These are phyloP conservation scores for Tolmerus cingulatus DNA, from an alignment of 2,888 invertebrate species.

Conservation along the genomic window DNA sequence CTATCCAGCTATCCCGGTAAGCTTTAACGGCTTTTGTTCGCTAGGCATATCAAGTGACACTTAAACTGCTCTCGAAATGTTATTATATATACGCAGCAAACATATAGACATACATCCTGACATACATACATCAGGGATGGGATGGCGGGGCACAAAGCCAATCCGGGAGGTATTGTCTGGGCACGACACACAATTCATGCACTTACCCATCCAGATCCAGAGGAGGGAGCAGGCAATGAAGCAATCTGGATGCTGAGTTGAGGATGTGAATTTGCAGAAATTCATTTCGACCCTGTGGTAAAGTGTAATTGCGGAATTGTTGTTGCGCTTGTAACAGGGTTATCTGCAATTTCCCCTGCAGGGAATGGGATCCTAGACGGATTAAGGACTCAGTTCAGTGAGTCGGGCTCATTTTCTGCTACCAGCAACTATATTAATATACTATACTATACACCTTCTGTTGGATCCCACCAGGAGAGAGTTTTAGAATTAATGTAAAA, in stretches of 20 bases:
- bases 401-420: neutral
- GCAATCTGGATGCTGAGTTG: neutral
- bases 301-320: neutral
- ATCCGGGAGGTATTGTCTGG: conserved; percentile 22
- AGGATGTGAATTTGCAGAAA: conserved; percentile 21
- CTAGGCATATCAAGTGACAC: conserved; percentile 38
- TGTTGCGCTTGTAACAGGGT: conserved; percentile 2
- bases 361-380: neutral
- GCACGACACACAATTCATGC: conserved; percentile 34
- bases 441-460: no score
- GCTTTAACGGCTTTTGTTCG: conserved; percentile 29
- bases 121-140: neutral
- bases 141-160: neutral
- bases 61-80: conserved; percentile 34
- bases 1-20: conserved; percentile 30
- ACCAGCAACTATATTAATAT: neutral
- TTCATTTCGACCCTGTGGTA: conserved; percentile 15
- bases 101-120: neutral
- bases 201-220: neutral
- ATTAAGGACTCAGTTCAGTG: neutral
- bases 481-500: neutral
- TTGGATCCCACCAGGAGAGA: neutral
- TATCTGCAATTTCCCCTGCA: neutral
- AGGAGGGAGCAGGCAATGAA: neutral
- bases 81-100: neutral